Percentiles rank a stretch among this genome's conserved stretches.
Evolutionary conservation across 92 coral and sea anemone genomes (phyloP).

Genomic region (Diadumene lineata): DNA sequence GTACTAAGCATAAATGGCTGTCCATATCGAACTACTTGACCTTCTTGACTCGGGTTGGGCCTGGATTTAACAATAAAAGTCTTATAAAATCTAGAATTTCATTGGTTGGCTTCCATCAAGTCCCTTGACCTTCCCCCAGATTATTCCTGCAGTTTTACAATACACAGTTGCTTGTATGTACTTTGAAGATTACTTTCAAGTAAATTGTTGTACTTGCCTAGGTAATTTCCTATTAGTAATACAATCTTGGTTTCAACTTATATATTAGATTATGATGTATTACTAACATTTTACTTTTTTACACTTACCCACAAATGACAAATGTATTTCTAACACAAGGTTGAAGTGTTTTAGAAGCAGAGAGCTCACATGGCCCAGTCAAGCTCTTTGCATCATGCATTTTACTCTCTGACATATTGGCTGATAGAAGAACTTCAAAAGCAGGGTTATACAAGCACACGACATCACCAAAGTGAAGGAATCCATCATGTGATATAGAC

Average conservation of each 20-base stretch:
- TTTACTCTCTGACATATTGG: constrained; percentile 95
- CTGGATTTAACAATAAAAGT: constrained; percentile 32
- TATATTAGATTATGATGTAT: too few species aligned
- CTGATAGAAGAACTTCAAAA: constrained; percentile 70
- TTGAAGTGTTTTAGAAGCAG: constrained; percentile 78
- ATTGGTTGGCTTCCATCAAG: too few species aligned
- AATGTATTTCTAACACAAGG: constrained; percentile 92
- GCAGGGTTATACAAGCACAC: constrained; percentile 83
- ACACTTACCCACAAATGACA: constrained; percentile 66
- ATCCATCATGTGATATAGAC: constrained; percentile 94
- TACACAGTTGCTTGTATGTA: too few species aligned
- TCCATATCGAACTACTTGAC: constrained; percentile 74
- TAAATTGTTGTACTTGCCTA: too few species aligned
- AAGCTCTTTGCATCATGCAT: constrained; percentile 91
- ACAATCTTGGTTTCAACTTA: too few species aligned
- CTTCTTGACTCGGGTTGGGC: constrained; percentile 62
- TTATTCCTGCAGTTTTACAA: too few species aligned
- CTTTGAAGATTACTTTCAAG: too few species aligned
- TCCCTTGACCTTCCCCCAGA: too few species aligned
- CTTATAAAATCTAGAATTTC: too few species aligned
- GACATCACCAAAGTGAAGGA: constrained; percentile 85
- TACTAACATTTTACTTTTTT: too few species aligned
- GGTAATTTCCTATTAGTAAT: too few species aligned
- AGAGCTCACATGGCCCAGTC: constrained; percentile 92
- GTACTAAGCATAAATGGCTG: constrained; percentile 87